Conservation (phyloP, 2,797 vertebrate genomes). For the Epinephelus coioides region DNA sequence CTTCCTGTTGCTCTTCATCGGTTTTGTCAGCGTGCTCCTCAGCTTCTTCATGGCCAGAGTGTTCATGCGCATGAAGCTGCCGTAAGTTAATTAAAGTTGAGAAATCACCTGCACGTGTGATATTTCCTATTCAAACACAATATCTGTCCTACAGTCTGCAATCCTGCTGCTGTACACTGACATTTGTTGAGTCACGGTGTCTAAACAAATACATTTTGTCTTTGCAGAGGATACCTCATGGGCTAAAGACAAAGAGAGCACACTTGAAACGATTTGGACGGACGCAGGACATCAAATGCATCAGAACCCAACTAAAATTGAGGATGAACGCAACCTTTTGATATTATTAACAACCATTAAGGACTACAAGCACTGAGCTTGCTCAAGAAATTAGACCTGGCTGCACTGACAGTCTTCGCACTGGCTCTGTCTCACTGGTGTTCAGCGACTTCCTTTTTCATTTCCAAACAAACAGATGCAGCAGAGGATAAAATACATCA, state of each 20-base stretch:
- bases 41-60: constrained; percentile 99
- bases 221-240: constrained; percentile 96
- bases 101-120: no score
- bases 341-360: constrained; percentile 31
- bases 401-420: constrained; percentile 39
- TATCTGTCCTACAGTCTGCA: background rate
- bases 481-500: background rate
- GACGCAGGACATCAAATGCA: constrained; percentile 14
- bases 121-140: background rate
- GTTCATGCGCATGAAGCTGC: constrained; percentile 99
- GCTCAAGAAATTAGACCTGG: constrained; percentile 32
- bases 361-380: constrained; percentile 61
- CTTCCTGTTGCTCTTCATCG: constrained; percentile 97
- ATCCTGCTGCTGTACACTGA: background rate
- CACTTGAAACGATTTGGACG: constrained; percentile 14
- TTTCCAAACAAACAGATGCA: background rate
- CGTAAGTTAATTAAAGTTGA: constrained; percentile 86
- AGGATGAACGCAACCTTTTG: constrained; percentile 26
- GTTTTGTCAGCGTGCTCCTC: constrained; percentile 96
- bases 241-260: constrained; percentile 82
- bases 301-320: background rate
- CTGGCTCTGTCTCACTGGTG: constrained; percentile 19
- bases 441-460: constrained; percentile 35
- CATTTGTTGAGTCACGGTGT: background rate
- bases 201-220: constrained; percentile 27